These are phyloP conservation scores for Fragum sueziense DNA, from an alignment of 2,888 invertebrate genomes.

Conservation along the genomic window DNA sequence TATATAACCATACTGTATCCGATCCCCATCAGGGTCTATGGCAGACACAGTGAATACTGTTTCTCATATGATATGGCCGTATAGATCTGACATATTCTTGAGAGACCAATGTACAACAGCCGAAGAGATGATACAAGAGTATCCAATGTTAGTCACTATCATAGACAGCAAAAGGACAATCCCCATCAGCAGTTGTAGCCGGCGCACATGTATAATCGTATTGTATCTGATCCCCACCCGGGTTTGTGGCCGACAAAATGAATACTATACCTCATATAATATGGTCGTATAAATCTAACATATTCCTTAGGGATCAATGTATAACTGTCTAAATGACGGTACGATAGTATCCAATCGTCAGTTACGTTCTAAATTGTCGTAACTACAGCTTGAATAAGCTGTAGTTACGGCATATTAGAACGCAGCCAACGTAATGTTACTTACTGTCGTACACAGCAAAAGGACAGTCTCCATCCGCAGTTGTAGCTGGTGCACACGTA, in stretches of 20 bases:
- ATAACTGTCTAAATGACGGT: not conserved
- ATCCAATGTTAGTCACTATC: slow-evolving; percentile 40
- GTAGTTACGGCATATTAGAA: not conserved
- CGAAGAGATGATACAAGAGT: too few relatives aligned
- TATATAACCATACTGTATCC: slow-evolving; percentile 31
- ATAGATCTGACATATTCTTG: too few relatives aligned
- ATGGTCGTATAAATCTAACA: too few relatives aligned
- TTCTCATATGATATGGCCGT: too few relatives aligned
- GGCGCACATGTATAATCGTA: slow-evolving; percentile 28
- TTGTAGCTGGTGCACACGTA: slow-evolving; percentile 14
- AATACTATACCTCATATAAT: slow-evolving; percentile 32
- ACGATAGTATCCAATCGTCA: not conserved
- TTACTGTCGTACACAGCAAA: slow-evolving; percentile 49
- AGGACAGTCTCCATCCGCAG: slow-evolving; percentile 36
- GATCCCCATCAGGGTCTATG: slow-evolving; percentile 45
- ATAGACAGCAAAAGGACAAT: slow-evolving; percentile 46
- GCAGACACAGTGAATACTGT: slow-evolving; percentile 42
- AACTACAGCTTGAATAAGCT: too few relatives aligned
- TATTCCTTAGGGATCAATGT: too few relatives aligned
- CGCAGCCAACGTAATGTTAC: slow-evolving; percentile 14
- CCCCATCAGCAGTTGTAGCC: not conserved
- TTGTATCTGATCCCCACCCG: slow-evolving; percentile 46
- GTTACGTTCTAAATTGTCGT: too few relatives aligned
- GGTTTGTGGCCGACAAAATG: slow-evolving; percentile 41
- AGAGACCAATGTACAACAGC: too few relatives aligned